phyloP scores from a whole-genome alignment of 2,888 invertebrate genomes.

The Rhagophthalmus giganteus region DNA sequence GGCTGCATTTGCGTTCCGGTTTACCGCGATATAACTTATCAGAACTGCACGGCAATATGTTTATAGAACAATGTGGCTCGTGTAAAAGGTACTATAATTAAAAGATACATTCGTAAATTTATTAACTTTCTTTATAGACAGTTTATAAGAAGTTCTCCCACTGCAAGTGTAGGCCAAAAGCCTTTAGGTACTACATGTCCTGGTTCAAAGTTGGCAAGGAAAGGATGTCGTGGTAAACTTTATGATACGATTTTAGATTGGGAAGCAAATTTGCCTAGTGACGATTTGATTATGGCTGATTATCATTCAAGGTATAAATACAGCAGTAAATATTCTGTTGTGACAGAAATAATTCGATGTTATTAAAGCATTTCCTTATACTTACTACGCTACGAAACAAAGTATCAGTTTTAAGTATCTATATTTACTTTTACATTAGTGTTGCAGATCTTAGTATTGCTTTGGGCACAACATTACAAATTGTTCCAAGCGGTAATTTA shows the following conservation, averaged over 20 bases:
- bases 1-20: constrained; percentile 91
- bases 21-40: constrained; percentile 77
- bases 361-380: no score
- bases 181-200: constrained; percentile 69
- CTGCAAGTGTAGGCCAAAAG: constrained; percentile 80
- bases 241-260: constrained; percentile 95
- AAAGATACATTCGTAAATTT: constrained; percentile 1
- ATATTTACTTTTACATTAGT: constrained; percentile 65
- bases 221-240: constrained; percentile 86
- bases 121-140: constrained; percentile 66
- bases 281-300: constrained; percentile 81
- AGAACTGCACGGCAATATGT: constrained; percentile 98
- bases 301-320: constrained; percentile 76
- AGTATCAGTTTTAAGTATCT: no score
- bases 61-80: constrained; percentile 87
- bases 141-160: constrained; percentile 75
- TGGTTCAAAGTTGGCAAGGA: constrained; percentile 62
- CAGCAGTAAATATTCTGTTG: constrained; percentile 5
- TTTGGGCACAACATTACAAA: constrained; percentile 96
- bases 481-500: constrained; percentile 93
- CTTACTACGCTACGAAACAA: no score
- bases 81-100: constrained; percentile 70
- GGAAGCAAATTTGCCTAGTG: constrained; percentile 91
- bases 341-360: no score
- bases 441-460: constrained; percentile 91